Conservation (phyloP, 2,888 invertebrate genomes). For the Spilarctia lutea region DNA sequence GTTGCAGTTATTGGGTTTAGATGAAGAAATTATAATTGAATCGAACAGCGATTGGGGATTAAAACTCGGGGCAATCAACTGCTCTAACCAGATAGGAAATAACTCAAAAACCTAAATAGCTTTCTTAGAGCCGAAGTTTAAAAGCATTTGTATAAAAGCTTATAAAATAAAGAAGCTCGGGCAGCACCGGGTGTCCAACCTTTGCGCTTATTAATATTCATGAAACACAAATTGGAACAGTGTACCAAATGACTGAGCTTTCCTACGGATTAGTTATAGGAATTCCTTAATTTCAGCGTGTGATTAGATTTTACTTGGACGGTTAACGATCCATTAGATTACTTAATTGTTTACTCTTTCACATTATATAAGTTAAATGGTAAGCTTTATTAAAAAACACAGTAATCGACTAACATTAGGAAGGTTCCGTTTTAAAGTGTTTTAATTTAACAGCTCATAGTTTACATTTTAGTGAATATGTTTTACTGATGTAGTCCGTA, state of each 20-base stretch:
- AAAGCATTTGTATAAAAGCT: constrained; percentile 17
- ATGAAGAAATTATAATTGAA: too few relatives aligned
- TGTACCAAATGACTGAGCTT: constrained; percentile 67
- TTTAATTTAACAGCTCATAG: background rate
- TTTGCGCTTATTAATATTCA: constrained; percentile 69
- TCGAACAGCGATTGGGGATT: background rate
- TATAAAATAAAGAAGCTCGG: constrained; percentile 30
- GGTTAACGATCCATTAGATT: constrained; percentile 44
- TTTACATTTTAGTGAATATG: background rate
- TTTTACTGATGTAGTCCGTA: background rate
- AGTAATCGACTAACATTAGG: background rate
- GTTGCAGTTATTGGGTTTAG: too few relatives aligned
- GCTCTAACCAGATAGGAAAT: background rate
- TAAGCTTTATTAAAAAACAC: background rate
- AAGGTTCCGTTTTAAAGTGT: background rate
- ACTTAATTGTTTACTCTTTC: constrained; percentile 29
- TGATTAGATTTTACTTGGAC: constrained; percentile 66
- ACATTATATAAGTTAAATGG: background rate
- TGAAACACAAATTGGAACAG: constrained; percentile 71
- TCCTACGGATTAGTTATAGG: constrained; percentile 68
- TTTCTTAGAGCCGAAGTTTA: background rate
- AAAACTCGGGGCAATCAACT: too few relatives aligned
- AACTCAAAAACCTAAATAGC: background rate
- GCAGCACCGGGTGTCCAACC: constrained; percentile 34
- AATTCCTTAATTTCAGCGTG: constrained; percentile 67